phyloP scores from a whole-genome alignment of 2,113 vertebrate species.

The Entomyzon cyanotis region DNA sequence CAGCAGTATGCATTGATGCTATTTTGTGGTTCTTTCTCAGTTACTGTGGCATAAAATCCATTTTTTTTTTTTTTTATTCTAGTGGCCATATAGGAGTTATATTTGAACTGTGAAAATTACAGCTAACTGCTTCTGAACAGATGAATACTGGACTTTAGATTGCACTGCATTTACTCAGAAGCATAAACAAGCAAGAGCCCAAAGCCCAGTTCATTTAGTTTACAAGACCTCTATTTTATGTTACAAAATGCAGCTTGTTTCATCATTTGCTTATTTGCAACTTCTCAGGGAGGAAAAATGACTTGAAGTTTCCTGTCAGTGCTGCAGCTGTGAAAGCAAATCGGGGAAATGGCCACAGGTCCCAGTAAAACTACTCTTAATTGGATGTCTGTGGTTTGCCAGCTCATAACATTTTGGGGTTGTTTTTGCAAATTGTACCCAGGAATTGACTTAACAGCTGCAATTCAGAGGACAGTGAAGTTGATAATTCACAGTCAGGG shows the following conservation, averaged over 20 bases:
- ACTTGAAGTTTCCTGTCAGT: slow-evolving; percentile 10
- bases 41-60: neutral
- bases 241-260: slow-evolving; percentile 23
- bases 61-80: neutral
- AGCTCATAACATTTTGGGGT: neutral
- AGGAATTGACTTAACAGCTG: neutral
- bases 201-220: neutral
- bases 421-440: neutral
- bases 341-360: neutral
- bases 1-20: neutral
- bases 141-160: neutral
- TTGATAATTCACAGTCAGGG: neutral
- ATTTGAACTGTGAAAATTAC: neutral
- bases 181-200: neutral
- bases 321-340: neutral
- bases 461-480: neutral
- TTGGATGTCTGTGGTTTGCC: neutral
- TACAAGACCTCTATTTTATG: neutral
- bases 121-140: neutral
- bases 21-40: neutral
- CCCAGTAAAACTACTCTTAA: neutral
- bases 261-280: slow-evolving; percentile 15
- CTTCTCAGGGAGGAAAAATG: neutral
- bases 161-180: neutral
- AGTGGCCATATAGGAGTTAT: neutral